A percentile compares a stretch with the other conserved stretches of the same genome.
These are phyloP conservation scores for Drosophila pegasa DNA, from an alignment of 2,888 invertebrate genomes.

Conservation along the genomic window DNA sequence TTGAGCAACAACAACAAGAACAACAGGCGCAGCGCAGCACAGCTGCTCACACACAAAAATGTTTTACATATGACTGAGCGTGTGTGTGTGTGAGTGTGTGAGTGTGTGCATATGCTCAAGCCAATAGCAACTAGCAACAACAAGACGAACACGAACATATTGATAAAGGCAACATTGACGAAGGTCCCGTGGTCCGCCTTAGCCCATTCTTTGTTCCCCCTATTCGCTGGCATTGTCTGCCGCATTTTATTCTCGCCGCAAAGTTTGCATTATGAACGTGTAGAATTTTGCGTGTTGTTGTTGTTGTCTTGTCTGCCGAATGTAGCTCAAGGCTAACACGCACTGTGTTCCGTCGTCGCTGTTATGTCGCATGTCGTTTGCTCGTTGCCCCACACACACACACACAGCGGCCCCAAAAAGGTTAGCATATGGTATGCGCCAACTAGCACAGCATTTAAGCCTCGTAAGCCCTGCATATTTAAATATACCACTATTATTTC, in stretches of 20 bases:
- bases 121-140: slow-evolving; percentile 46
- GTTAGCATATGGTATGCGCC: slow-evolving; percentile 28
- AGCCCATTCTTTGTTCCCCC: slow-evolving; percentile 1
- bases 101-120: slow-evolving; percentile 24
- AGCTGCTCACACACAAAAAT: slow-evolving; percentile 44
- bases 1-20: slow-evolving; percentile 11
- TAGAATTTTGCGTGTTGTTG: slow-evolving; percentile 45
- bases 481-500: slow-evolving; percentile 1
- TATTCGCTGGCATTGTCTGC: slow-evolving; percentile 35
- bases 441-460: slow-evolving; percentile 11
- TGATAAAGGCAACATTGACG: slow-evolving; percentile 68
- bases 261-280: slow-evolving; percentile 65
- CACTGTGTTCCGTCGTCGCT: slow-evolving; percentile 43
- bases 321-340: slow-evolving; percentile 72
- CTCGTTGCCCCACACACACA: slow-evolving; percentile 14
- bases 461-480: not conserved
- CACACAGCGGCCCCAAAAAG: not conserved
- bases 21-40: slow-evolving; percentile 27
- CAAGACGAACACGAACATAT: slow-evolving; percentile 40
- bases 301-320: slow-evolving; percentile 45
- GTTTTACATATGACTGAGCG: slow-evolving; percentile 50
- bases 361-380: slow-evolving; percentile 22
- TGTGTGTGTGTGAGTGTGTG: slow-evolving; percentile 6
- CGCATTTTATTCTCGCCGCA: slow-evolving; percentile 46
- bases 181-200: slow-evolving; percentile 53